These are phyloP conservation scores for Drosophila birchii DNA, from an alignment of 2,888 invertebrate genomes.

Conservation along the genomic window DNA sequence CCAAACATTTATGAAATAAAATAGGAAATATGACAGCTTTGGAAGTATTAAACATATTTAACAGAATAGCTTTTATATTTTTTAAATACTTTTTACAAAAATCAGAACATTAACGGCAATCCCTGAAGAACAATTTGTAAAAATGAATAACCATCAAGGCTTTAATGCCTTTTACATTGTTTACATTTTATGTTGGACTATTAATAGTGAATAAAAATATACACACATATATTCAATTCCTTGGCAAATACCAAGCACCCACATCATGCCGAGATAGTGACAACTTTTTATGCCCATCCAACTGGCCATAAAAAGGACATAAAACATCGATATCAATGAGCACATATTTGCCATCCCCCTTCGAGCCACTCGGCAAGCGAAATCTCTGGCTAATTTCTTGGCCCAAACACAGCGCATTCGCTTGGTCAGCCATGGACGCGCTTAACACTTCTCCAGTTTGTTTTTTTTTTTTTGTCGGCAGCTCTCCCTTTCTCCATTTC, in stretches of 20 bases:
- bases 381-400: conserved; percentile 50
- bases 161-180: conserved; percentile 1
- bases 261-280: conserved; percentile 36
- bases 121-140: conserved; percentile 10
- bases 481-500: neutral
- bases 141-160: conserved; percentile 7
- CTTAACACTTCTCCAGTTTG: conserved; percentile 34
- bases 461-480: neutral
- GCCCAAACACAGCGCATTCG: conserved; percentile 34
- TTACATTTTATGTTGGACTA: conserved; percentile 16
- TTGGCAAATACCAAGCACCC: conserved; percentile 17
- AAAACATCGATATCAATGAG: conserved; percentile 49
- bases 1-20: neutral
- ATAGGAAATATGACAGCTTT: neutral
- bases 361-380: conserved; percentile 19
- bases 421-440: conserved; percentile 34
- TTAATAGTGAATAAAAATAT: conserved; percentile 27
- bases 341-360: conserved; percentile 43
- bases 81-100: neutral
- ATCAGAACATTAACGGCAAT: neutral
- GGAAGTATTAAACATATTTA: neutral
- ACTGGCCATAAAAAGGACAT: conserved; percentile 42
- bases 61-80: neutral
- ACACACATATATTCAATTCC: conserved; percentile 26
- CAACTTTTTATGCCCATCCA: conserved; percentile 35